Percentiles rank a stretch among this genome's conserved stretches.
Conservation (phyloP, 1,140 invertebrate species). For the Pemphigus obesinymphae region DNA sequence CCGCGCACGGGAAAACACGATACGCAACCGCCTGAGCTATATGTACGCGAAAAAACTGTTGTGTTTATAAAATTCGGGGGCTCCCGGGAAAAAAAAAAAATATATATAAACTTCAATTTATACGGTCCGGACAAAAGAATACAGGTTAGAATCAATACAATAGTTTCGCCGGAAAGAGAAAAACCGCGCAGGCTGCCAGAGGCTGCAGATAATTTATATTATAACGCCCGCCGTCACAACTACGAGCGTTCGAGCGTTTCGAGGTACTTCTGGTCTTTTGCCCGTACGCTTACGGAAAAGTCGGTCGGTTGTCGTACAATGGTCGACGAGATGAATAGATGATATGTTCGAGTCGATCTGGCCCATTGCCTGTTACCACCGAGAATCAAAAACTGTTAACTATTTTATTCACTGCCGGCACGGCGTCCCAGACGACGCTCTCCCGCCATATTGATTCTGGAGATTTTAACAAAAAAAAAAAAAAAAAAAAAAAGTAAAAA, state of each 20-base stretch:
- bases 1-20: not conserved
- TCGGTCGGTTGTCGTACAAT: too few species aligned
- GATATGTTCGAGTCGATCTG: too few species aligned
- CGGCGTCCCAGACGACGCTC: too few species aligned
- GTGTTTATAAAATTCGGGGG: slow-evolving; percentile 21
- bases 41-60: not conserved
- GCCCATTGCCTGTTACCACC: too few species aligned
- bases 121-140: slow-evolving; percentile 35
- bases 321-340: too few species aligned
- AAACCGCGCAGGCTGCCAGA: slow-evolving; percentile 35
- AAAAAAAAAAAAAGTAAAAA: not conserved
- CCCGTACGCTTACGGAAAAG: too few species aligned
- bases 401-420: too few species aligned
- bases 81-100: slow-evolving; percentile 25
- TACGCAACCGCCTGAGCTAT: not conserved
- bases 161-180: slow-evolving; percentile 36
- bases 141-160: slow-evolving; percentile 42
- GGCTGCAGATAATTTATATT: not conserved
- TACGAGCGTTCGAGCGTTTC: too few species aligned
- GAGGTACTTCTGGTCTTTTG: too few species aligned
- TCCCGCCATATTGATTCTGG: not conserved
- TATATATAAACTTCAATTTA: slow-evolving; percentile 18
- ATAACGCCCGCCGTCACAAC: not conserved
- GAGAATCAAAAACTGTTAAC: too few species aligned
- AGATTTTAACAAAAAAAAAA: not conserved